Evolutionary conservation across 2,113 vertebrate species (phyloP).

Genomic region (Emydocephalus ijimae): DNA sequence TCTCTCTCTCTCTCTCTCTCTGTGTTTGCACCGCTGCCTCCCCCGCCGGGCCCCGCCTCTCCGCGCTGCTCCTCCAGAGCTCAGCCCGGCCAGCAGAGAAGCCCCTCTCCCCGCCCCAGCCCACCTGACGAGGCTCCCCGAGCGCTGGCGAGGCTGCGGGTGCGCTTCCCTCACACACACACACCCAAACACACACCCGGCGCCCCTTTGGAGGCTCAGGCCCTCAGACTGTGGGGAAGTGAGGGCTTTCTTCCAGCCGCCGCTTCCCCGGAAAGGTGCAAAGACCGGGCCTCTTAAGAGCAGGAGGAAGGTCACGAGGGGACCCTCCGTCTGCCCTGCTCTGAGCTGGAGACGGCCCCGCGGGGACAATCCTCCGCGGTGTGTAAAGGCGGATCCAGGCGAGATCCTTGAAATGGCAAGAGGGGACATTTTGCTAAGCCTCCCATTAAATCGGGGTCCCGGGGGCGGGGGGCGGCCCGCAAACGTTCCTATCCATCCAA

Average conservation of each 20-base stretch:
- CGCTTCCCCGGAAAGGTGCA: neutral
- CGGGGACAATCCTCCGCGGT: neutral
- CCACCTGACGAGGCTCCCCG: neutral
- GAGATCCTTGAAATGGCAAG: neutral
- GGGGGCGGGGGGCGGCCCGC: neutral
- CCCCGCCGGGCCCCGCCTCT: neutral
- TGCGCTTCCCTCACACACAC: neutral
- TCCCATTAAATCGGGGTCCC: neutral
- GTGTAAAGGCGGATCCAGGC: neutral
- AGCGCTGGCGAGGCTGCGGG: neutral
- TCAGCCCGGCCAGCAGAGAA: neutral
- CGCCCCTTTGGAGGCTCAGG: neutral
- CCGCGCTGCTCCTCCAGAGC: neutral
- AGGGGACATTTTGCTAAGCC: neutral
- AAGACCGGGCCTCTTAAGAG: neutral
- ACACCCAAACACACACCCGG: neutral
- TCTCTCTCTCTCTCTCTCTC: neutral
- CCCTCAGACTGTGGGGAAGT: too few species aligned
- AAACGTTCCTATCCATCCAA: neutral
- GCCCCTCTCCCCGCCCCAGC: neutral
- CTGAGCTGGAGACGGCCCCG: neutral
- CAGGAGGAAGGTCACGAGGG: neutral
- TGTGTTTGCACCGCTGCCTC: constrained; percentile 5
- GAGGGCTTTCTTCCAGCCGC: neutral
- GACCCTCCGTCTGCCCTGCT: neutral